These are phyloP conservation scores for Reinhardtius hippoglossoides DNA, from an alignment of 2,113 vertebrate species.

Conservation along the genomic window DNA sequence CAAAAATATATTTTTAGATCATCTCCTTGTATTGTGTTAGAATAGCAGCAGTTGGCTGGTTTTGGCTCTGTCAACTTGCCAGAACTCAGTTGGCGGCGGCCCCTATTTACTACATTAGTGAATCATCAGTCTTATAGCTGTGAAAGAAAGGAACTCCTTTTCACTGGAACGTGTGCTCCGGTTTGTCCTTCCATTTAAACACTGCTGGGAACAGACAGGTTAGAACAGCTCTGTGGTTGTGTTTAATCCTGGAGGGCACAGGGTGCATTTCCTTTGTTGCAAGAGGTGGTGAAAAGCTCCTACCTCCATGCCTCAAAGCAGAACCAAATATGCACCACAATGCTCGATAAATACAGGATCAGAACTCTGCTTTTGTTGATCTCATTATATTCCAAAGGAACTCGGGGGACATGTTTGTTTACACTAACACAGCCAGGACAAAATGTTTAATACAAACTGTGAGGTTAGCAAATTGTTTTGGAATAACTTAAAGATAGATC, in stretches of 20 bases:
- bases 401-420: no score
- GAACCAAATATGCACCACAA: background rate
- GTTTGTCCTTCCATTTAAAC: slow-evolving; percentile 6
- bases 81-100: background rate
- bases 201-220: slow-evolving; percentile 44
- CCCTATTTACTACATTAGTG: background rate
- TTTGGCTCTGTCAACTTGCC: background rate
- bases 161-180: background rate
- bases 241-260: slow-evolving; percentile 19
- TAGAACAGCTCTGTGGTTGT: slow-evolving; percentile 32
- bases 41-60: background rate
- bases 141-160: background rate
- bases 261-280: slow-evolving; percentile 36
- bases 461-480: background rate
- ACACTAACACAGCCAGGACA: background rate
- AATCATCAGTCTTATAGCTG: slow-evolving; percentile 1
- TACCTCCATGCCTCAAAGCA: background rate
- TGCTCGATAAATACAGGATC: background rate
- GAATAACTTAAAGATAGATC: background rate
- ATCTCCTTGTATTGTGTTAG: background rate
- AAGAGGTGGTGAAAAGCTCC: slow-evolving; percentile 2
- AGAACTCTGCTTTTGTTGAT: background rate
- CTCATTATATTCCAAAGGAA: no score
- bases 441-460: background rate
- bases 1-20: background rate